These are phyloP conservation scores for Mechanitis messenoides DNA, from an alignment of 2,888 invertebrate genomes.

Conservation along the genomic window DNA sequence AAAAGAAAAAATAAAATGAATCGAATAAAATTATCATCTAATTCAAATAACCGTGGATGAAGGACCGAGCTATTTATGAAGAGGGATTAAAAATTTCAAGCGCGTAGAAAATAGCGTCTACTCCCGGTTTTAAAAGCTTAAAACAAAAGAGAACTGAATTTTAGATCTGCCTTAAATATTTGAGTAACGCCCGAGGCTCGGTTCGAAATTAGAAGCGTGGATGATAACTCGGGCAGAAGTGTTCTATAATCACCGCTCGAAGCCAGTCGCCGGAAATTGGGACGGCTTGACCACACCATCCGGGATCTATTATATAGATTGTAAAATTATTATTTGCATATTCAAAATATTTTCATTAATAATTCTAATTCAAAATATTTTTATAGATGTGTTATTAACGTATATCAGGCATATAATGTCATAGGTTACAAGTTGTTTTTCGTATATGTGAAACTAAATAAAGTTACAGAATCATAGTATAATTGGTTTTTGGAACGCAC, in stretches of 20 bases:
- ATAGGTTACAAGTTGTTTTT: no score
- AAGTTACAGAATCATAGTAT: no score
- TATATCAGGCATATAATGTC: no score
- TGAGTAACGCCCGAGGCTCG: constrained; percentile 24
- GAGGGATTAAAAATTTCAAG: not conserved
- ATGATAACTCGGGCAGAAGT: constrained; percentile 23
- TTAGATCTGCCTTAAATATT: constrained; percentile 26
- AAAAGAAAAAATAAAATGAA: no score
- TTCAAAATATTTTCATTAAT: no score
- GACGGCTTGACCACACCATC: constrained; percentile 43
- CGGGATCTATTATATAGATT: constrained; percentile 17
- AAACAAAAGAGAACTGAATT: constrained; percentile 26
- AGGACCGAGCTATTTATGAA: not conserved
- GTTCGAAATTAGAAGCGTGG: constrained; percentile 22
- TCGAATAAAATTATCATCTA: no score
- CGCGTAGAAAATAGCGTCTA: constrained; percentile 8
- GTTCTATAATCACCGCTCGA: constrained; percentile 25
- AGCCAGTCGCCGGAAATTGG: constrained; percentile 52
- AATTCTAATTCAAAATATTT: no score
- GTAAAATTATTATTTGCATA: no score
- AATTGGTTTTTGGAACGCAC: not conserved
- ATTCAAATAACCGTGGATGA: no score
- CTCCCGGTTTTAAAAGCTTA: constrained; percentile 21
- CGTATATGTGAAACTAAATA: no score
- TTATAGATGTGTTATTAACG: no score